Percentiles rank a stretch among this genome's conserved stretches.
These are phyloP conservation scores for Vireo altiloquus DNA, from an alignment of 2,113 vertebrate genomes.

Conservation along the genomic window DNA sequence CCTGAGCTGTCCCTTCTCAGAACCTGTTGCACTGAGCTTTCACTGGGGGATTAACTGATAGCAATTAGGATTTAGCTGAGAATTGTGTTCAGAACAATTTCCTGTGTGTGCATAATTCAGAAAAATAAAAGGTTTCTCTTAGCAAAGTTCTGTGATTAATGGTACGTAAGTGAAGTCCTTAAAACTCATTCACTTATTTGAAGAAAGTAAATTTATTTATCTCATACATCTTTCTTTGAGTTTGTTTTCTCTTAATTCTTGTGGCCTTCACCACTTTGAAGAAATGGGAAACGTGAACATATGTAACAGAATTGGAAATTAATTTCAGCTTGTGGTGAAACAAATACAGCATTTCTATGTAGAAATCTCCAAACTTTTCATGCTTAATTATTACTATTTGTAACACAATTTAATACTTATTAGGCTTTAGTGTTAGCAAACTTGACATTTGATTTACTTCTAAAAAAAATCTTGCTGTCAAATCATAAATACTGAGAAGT, in stretches of 20 bases:
- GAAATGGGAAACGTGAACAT: background rate
- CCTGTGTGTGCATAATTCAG: background rate
- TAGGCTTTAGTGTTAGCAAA: background rate
- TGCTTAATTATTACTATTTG: background rate
- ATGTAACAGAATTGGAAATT: background rate
- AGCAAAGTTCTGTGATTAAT: background rate
- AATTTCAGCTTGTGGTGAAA: background rate
- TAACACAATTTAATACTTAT: background rate
- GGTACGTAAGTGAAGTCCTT: background rate
- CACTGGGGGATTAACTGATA: background rate
- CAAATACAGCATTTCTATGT: background rate
- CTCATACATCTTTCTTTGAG: background rate
- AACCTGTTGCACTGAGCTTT: background rate
- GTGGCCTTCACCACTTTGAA: background rate
- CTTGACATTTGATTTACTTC: background rate
- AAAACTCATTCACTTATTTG: background rate
- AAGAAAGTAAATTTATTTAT: background rate
- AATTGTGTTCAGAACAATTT: background rate
- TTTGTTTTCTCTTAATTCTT: background rate
- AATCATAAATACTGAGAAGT: background rate
- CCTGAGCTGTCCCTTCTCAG: background rate
- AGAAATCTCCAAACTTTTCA: background rate
- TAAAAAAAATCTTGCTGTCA: background rate
- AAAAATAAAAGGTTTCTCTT: background rate
- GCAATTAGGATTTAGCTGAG: background rate